Conservation (phyloP, 1,140 invertebrate species). For the Fopius arisanus region DNA sequence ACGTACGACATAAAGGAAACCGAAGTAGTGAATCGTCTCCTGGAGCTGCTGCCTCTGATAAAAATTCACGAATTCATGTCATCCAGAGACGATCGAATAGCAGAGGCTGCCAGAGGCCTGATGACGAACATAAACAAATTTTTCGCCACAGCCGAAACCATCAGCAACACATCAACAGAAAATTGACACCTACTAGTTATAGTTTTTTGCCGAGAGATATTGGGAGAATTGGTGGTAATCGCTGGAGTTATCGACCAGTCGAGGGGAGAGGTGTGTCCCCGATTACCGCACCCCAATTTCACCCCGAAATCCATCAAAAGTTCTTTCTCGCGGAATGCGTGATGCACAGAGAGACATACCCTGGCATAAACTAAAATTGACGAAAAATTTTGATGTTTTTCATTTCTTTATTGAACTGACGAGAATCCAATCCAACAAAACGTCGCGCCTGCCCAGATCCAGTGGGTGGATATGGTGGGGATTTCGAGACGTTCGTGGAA, state of each 20-base stretch:
- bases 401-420: not conserved
- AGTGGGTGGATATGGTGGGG: not conserved
- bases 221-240: not conserved
- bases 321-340: no score
- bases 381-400: not conserved
- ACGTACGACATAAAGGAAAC: conserved; percentile 47
- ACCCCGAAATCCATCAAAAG: not conserved
- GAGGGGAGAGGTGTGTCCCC: not conserved
- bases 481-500: conserved; percentile 42
- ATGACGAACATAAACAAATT: conserved; percentile 30
- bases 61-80: conserved; percentile 41
- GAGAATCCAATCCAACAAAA: not conserved
- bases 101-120: not conserved
- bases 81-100: conserved; percentile 6
- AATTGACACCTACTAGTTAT: not conserved
- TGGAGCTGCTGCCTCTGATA: conserved; percentile 39
- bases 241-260: conserved; percentile 16
- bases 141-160: conserved; percentile 29
- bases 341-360: no score
- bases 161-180: not conserved
- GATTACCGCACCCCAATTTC: not conserved
- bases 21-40: conserved; percentile 38
- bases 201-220: not conserved
- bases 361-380: not conserved
- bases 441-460: conserved; percentile 24